Evolutionary conservation across 2,888 invertebrate species (phyloP), one percentile per base, ranked within the genome.

Genomic region (Pachymerium ferrugineum): DNA sequence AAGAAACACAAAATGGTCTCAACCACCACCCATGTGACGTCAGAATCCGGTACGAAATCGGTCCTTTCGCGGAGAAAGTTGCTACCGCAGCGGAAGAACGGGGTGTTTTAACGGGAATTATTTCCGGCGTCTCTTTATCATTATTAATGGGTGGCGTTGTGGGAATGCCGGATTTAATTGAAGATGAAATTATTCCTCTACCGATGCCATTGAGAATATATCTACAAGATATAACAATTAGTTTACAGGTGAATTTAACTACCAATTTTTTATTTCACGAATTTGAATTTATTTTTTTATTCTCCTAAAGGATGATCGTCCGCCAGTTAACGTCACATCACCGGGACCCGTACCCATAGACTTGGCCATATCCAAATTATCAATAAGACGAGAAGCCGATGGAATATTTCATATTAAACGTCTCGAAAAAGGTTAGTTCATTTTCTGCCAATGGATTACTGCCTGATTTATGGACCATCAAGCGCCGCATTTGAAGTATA

Each of bases 271-370:
- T 35, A 35, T 35, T 35, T 35, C 14, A 35, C 35, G 14, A 33
- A 33, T 8, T 33, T 8, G 5, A 8, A 54, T 54, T 54, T 14
- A 54, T n/a, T n/a, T 54, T 8, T 87, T 93, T 70, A 88, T 88
- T 74, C 82, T 93, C 79, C 83, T 94, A 77, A 87, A 89, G 79
- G 94, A 94, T 84, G 94, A 95, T 84, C 87, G 93, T 72, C 91
- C 90, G 0, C 89, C 90, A 1, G 89, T 89, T 73, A 89, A 89
- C 79, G 89, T 92, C 76, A 91, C 92, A 4, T 91, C 92, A 1
- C 92, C 93, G 0, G 91, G 91, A 0, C 89, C 92, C 0, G 86
- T 91, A 77, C 94, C 94, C 0, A 85, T 93, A 22, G 89, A 92
- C 83, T 80, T 94, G 72, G 87, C 87, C 77, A 87, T 94, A 35